A percentile compares a stretch with the other conserved stretches of the same genome.
Evolutionary conservation across 2,797 vertebrate species (phyloP).

Genomic region (Mycteria americana): DNA sequence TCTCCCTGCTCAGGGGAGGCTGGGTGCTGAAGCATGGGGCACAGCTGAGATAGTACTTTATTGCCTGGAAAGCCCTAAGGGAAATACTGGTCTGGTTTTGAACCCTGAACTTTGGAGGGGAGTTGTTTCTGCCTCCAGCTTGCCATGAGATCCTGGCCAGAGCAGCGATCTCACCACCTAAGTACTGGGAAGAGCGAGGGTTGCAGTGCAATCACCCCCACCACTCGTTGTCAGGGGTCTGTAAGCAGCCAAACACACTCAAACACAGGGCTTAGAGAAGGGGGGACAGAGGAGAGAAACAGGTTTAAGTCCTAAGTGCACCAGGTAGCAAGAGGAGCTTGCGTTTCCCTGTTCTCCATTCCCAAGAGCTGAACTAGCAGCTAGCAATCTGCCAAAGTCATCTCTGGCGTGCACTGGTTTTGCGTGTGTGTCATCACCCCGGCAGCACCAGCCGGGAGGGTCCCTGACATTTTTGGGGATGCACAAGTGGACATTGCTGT

Average conservation of each 20-base stretch:
- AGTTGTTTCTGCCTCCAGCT: neutral
- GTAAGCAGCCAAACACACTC: neutral
- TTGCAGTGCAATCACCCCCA: neutral
- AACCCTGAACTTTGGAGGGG: neutral
- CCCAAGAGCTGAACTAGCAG: neutral
- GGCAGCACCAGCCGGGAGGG: neutral
- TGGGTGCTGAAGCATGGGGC: neutral
- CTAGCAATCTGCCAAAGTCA: neutral
- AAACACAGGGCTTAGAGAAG: neutral
- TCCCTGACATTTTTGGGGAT: neutral
- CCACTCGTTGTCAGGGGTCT: fast-evolving
- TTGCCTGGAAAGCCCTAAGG: too few relatives aligned
- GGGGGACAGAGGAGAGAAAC: neutral
- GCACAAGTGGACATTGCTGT: neutral
- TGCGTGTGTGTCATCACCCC: neutral
- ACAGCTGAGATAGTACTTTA: neutral
- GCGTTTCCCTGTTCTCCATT: neutral
- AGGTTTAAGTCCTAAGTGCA: neutral
- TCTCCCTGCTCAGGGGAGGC: neutral
- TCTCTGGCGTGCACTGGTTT: neutral
- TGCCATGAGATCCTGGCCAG: neutral
- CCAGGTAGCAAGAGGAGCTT: neutral
- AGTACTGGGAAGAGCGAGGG: neutral
- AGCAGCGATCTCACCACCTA: neutral
- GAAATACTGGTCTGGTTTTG: neutral